Percentiles rank a stretch among this genome's conserved stretches.
Conservation (phyloP, 1,140 invertebrate genomes). For the Augochlora pura region DNA sequence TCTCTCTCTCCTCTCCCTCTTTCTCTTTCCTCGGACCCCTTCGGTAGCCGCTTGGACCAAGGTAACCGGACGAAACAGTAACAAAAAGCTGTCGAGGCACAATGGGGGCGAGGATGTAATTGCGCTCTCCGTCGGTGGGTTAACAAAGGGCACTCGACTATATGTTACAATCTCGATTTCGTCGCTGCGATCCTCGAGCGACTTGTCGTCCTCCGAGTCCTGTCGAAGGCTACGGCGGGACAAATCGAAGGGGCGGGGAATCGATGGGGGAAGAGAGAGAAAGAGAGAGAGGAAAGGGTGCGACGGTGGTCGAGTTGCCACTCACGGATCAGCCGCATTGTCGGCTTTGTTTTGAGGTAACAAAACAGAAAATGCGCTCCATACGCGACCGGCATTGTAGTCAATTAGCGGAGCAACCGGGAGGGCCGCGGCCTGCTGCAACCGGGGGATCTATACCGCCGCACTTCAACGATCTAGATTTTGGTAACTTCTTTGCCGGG, state of each 20-base stretch:
- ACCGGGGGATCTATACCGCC: background rate
- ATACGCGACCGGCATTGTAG: slow-evolving; percentile 73
- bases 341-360: slow-evolving; percentile 79
- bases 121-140: slow-evolving; percentile 67
- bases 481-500: slow-evolving; percentile 36
- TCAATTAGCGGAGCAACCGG: slow-evolving; percentile 74
- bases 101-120: slow-evolving; percentile 71
- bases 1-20: background rate
- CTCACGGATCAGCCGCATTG: slow-evolving; percentile 73
- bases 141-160: slow-evolving; percentile 75
- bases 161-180: slow-evolving; percentile 78
- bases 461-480: slow-evolving; percentile 35
- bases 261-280: background rate
- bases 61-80: slow-evolving; percentile 71
- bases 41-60: slow-evolving; percentile 6
- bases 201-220: slow-evolving; percentile 13
- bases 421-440: slow-evolving; percentile 22
- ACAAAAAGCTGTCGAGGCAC: slow-evolving; percentile 75
- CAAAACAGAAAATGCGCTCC: slow-evolving; percentile 79
- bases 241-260: background rate
- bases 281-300: background rate
- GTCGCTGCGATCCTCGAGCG: slow-evolving; percentile 70
- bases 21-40: background rate
- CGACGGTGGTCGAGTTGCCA: slow-evolving; percentile 64
- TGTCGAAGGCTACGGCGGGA: slow-evolving; percentile 20